These are phyloP conservation scores for Lampris megalopsis DNA, from an alignment of 2,113 vertebrate species.

Conservation along the genomic window DNA sequence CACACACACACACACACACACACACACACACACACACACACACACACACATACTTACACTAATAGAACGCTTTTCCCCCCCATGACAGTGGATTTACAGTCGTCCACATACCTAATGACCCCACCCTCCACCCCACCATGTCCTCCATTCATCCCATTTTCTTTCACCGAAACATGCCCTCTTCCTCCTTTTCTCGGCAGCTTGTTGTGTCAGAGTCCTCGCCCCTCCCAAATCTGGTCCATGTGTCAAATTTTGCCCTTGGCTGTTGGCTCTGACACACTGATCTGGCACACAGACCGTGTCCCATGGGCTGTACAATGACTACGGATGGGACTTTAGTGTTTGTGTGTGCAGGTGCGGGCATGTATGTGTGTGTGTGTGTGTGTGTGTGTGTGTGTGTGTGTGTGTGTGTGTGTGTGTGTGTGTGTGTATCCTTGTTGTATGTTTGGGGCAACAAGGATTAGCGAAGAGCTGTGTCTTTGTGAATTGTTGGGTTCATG, in stretches of 20 bases:
- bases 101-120: conserved; percentile 33
- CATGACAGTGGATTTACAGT: conserved; percentile 46
- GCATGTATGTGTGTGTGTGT: conserved; percentile 28
- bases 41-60: conserved; percentile 21
- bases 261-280: conserved; percentile 54
- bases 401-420: conserved; percentile 3
- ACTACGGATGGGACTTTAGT: conserved; percentile 52
- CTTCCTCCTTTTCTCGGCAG: conserved; percentile 70
- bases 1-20: conserved; percentile 37
- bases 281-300: conserved; percentile 60
- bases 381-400: background rate
- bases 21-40: conserved; percentile 33
- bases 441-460: conserved; percentile 59
- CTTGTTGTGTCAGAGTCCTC: conserved; percentile 68
- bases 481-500: conserved; percentile 38
- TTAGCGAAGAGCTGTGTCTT: conserved; percentile 59
- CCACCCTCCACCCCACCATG: conserved; percentile 7
- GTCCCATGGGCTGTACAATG: conserved; percentile 52
- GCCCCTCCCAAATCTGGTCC: conserved; percentile 59
- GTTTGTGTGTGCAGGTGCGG: conserved; percentile 23
- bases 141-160: conserved; percentile 16
- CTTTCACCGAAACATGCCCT: conserved; percentile 68
- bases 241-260: conserved; percentile 41
- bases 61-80: background rate
- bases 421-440: conserved; percentile 3